Evolutionary conservation across 2,113 vertebrate species (phyloP), one percentile per base, ranked within the genome.

Genomic region (Gallinago media): DNA sequence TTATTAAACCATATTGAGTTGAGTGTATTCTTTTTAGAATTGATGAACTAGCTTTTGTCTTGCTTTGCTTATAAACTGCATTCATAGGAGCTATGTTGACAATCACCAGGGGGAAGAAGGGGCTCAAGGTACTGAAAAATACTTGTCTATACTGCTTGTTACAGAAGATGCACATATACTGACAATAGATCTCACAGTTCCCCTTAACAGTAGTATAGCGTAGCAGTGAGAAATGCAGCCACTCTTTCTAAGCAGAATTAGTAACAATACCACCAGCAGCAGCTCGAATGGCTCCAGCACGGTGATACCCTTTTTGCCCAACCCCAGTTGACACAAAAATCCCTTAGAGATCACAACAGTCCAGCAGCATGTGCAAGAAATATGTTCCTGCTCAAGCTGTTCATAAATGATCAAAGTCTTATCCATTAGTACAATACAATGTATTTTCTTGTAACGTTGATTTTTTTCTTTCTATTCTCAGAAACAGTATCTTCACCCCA

Each of bases 221-320:
- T 6, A 92, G 7, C 25, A 49, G 16, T 36, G 27, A 91, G 44
- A n/a, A 26, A 59, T 4, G 22, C 32, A 75, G 3, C 3, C 14
- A 5, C 62, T 22, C 11, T n/a, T 87, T 85, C 21, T 17, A 11
- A 77, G 8, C 10, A 74, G 19, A 29, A 36, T 9, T 34, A 31
- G 8, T 67, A 63, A 23, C 7, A 40, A 0, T 3, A 76, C 0
- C 8, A 74, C 0, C 6, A 40, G 0, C 15, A 67, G 11, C 19
- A 70, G 34, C 12, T 50, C 15, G 18, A 75, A 61, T 6, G 0
- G 0, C 32, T 68, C 6, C 36, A 73, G 29, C 19, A 55, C 1
- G 2, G 12, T 46, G 20, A 63, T 44, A 14, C 0, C 3, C 5
- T 31, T 49, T 73, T 58, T 74, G 25, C 10, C 15, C 58, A 65